Base-by-base conservation (phyloP, 1,140 invertebrate species). In the Spodoptera litura region DNA sequence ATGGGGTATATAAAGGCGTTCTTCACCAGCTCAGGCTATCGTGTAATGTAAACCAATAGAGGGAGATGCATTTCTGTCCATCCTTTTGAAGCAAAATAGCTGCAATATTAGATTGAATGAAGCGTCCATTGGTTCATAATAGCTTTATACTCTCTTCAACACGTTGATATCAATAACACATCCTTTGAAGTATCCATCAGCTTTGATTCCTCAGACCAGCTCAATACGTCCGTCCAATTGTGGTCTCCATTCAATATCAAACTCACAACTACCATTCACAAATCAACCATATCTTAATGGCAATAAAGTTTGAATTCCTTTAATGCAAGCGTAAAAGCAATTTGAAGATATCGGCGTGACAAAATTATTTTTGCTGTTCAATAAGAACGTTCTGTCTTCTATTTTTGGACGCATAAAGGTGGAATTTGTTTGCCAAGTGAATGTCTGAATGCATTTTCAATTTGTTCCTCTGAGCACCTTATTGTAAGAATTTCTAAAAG, bases 171-270 rank as follows among this genome's bases (percentile, higher is more conserved):
- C 49, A 74, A 61, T 61, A 75, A 64, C 38, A 64, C 52, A 31
- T 75, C 73, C 49, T 75, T 62, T 75, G 73, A 75, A 75, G 58
- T 61, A 38, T 51, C 58, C 58, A 56, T 66, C 52, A 38, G 49
- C 78, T 31, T 64, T 68, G 70, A 73, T 9, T 78, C 20, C 52
- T 68, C n/a, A 51, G 49, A 9, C 49, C 49, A 27, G 20, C 53
- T 74, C 78, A 74, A 73, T 79, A 68, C 71, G 71, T 73, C 68
- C 59, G 38, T 51, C 38, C 78, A 64, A 73, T 74, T 78, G 59
- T 55, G 61, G 61, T 15, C 2, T 56, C 35, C 15, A 64, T 79
- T 79, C 70, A 74, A 73, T 58, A 66, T 74, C 31, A 56, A 64
- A 31, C 27, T 4, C 27, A 8, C 15, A 61, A 31, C 12, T 8